A percentile compares a stretch with the other conserved stretches of the same genome.
Evolutionary conservation across 1,140 invertebrate genomes (phyloP).

Genomic region (Chironomus tepperi): DNA sequence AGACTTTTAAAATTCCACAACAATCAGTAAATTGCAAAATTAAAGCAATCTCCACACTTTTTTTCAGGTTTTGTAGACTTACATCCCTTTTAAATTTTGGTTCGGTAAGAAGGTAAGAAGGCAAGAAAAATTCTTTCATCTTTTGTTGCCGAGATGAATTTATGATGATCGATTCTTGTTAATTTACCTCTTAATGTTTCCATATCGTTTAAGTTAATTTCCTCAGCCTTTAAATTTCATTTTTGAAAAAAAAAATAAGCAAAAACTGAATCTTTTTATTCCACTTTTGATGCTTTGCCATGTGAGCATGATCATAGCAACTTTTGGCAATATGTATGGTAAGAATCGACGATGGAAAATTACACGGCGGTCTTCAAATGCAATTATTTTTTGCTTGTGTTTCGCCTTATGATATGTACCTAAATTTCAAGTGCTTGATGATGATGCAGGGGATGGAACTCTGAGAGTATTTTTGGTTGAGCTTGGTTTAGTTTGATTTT

Average conservation of each 20-base stretch:
- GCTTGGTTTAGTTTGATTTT: too few relatives aligned
- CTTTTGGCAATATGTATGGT: neutral
- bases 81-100: too few relatives aligned
- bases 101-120: neutral
- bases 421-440: neutral
- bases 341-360: neutral
- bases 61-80: too few relatives aligned
- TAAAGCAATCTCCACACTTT: too few relatives aligned
- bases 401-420: neutral
- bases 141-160: neutral
- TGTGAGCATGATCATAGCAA: neutral
- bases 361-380: constrained; percentile 2
- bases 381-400: neutral
- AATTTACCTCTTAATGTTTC: neutral
- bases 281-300: neutral
- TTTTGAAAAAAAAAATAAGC: neutral
- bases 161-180: constrained; percentile 6
- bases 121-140: constrained; percentile 1
- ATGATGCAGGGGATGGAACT: too few relatives aligned
- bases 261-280: neutral
- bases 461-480: too few relatives aligned
- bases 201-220: constrained; percentile 2
- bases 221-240: neutral
- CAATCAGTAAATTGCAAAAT: too few relatives aligned
- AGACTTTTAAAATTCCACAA: too few relatives aligned